Conservation (phyloP, 1,140 invertebrate genomes). For the Metopolophium dirhodum region DNA sequence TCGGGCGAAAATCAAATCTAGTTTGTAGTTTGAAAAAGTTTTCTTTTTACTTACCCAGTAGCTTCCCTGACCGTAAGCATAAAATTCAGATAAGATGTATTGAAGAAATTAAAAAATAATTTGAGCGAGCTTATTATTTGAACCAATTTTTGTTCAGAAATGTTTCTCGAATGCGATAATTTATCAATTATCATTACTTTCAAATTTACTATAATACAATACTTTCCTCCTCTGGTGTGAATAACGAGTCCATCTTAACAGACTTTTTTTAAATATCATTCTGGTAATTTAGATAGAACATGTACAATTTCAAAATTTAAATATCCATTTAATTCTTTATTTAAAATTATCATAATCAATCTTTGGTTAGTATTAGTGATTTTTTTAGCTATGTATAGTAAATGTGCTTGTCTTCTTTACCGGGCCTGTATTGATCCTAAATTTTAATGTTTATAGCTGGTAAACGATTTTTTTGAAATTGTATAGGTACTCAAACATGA, state of each 20-base stretch:
- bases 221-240: not conserved
- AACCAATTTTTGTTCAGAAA: not conserved
- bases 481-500: not conserved
- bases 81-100: not conserved
- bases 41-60: not conserved
- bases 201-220: not conserved
- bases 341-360: too few relatives aligned
- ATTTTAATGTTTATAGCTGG: not conserved
- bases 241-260: not conserved
- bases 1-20: not conserved
- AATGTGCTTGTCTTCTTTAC: not conserved
- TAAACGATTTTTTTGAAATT: not conserved
- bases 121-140: not conserved
- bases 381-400: too few relatives aligned
- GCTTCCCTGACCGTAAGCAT: not conserved
- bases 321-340: not conserved
- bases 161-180: not conserved
- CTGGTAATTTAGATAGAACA: not conserved
- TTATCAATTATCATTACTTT: not conserved
- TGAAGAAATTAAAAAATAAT: not conserved
- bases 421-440: not conserved
- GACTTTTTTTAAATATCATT: not conserved
- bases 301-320: not conserved
- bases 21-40: not conserved
- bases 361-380: too few relatives aligned